Evolutionary conservation across 2,888 invertebrate genomes (phyloP).

Genomic region (Allolobophora icterica): DNA sequence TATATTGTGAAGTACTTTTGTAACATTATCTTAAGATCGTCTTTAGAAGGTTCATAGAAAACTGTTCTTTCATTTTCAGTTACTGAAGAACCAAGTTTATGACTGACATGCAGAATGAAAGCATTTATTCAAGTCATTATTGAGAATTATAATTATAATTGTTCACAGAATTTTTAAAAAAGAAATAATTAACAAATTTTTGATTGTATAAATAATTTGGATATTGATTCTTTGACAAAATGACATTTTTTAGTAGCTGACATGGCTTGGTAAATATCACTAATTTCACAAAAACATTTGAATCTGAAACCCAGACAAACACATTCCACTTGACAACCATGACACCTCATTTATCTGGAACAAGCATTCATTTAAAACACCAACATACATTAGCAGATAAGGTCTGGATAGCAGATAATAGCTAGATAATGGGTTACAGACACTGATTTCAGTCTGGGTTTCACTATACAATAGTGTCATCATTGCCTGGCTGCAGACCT

Average conservation of each 20-base stretch:
- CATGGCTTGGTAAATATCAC: not conserved
- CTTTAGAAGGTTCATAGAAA: not conserved
- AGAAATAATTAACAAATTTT: not conserved
- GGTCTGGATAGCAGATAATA: not conserved
- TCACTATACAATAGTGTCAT: too few species aligned
- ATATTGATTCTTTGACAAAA: not conserved
- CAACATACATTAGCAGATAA: not conserved
- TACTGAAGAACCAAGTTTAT: not conserved
- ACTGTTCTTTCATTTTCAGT: not conserved
- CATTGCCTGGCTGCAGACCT: too few species aligned
- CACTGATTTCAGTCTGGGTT: not conserved
- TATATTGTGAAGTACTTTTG: too few species aligned
- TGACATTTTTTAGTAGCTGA: not conserved
- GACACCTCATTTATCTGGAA: not conserved
- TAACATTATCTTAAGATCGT: too few species aligned
- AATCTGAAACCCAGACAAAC: not conserved
- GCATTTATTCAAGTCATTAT: not conserved
- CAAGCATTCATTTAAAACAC: not conserved
- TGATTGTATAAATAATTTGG: not conserved
- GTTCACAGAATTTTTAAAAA: not conserved
- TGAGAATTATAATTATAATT: not conserved
- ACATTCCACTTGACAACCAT: not conserved
- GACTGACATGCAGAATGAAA: not conserved
- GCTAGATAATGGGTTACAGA: constrained; percentile 3
- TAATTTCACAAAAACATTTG: not conserved